These are phyloP conservation scores for Remorina albescens DNA, from an alignment of 2,797 vertebrate species.

Conservation along the genomic window DNA sequence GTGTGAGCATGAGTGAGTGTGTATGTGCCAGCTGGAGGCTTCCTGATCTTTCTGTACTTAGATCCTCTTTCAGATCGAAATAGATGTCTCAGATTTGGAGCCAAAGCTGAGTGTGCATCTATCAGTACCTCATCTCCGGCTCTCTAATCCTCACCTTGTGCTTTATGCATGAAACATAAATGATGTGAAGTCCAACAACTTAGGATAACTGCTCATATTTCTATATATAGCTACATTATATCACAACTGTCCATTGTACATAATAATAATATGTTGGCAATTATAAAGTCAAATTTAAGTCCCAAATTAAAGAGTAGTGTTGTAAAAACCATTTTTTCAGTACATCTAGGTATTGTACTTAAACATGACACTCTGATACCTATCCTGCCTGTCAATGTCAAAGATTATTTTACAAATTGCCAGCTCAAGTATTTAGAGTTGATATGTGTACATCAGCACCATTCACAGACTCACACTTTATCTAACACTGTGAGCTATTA, in stretches of 20 bases:
- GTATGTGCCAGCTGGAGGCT: slow-evolving; percentile 39
- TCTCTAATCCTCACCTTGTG: slow-evolving; percentile 43
- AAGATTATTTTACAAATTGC: background rate
- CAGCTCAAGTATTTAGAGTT: background rate
- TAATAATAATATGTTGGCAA: too few species aligned
- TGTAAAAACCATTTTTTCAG: background rate
- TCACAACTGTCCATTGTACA: background rate
- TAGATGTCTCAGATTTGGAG: slow-evolving; percentile 33
- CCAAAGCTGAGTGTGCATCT: slow-evolving; percentile 61
- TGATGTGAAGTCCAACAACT: slow-evolving; percentile 4
- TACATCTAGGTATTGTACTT: background rate
- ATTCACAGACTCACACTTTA: background rate
- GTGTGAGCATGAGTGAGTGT: slow-evolving; percentile 21
- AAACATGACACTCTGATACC: background rate
- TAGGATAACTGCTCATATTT: background rate
- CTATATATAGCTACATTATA: too few species aligned
- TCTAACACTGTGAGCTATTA: background rate
- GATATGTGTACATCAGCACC: background rate
- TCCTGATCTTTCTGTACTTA: slow-evolving; percentile 40
- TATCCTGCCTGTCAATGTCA: background rate
- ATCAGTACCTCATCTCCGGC: slow-evolving; percentile 41
- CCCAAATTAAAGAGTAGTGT: background rate
- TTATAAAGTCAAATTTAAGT: background rate
- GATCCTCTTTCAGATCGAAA: slow-evolving; percentile 59
- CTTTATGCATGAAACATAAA: slow-evolving; percentile 28